These are phyloP conservation scores for Ictalurus furcatus DNA, from an alignment of 2,113 vertebrate species.

Conservation along the genomic window DNA sequence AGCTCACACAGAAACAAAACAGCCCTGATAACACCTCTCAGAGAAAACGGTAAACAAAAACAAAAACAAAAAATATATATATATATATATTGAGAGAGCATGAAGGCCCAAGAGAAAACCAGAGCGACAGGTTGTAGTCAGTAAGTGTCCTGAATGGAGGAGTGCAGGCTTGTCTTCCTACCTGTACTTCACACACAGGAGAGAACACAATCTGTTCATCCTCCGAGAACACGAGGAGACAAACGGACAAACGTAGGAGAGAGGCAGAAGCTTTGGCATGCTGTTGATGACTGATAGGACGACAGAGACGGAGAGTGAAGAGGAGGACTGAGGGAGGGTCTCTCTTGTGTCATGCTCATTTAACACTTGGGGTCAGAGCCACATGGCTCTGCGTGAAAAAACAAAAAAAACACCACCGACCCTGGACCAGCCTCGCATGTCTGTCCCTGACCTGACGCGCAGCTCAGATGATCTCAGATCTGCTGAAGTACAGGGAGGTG, in stretches of 20 bases:
- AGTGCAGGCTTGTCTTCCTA: constrained; percentile 63
- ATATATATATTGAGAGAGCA: background rate
- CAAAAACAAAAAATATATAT: background rate
- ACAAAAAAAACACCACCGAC: background rate
- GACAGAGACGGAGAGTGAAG: background rate
- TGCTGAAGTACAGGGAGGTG: constrained; percentile 34
- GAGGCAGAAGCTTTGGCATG: constrained; percentile 72
- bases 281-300: constrained; percentile 60
- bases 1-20: constrained; percentile 34
- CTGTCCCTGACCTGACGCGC: background rate
- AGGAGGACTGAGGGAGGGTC: constrained; percentile 34
- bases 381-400: background rate
- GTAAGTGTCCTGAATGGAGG: constrained; percentile 10
- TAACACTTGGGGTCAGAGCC: constrained; percentile 33
- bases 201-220: constrained; percentile 86
- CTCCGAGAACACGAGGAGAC: constrained; percentile 65
- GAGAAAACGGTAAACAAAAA: background rate
- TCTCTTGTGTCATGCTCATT: constrained; percentile 29
- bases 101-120: constrained; percentile 5
- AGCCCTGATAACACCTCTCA: constrained; percentile 8
- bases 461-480: constrained; percentile 37
- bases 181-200: constrained; percentile 89
- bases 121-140: background rate
- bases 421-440: constrained; percentile 20
- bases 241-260: constrained; percentile 68